These are phyloP conservation scores for Pituophis catenifer DNA, from an alignment of 2,113 vertebrate genomes.

Conservation along the genomic window DNA sequence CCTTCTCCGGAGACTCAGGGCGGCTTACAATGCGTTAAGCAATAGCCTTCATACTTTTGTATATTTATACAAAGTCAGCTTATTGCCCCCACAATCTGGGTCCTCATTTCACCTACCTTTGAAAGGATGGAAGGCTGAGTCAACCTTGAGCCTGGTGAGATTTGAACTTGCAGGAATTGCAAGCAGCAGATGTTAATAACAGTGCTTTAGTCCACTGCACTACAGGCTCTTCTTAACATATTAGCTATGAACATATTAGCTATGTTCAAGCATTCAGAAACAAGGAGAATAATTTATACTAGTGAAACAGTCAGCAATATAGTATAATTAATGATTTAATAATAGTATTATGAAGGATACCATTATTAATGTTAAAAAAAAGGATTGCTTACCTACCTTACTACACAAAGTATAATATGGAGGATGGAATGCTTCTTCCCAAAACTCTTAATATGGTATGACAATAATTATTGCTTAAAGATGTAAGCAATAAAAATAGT, in stretches of 20 bases:
- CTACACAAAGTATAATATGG: background rate
- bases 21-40: too few species aligned
- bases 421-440: background rate
- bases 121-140: too few species aligned
- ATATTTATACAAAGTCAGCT: too few species aligned
- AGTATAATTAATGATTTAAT: background rate
- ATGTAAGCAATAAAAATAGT: background rate
- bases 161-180: too few species aligned
- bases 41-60: too few species aligned
- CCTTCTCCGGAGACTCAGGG: too few species aligned
- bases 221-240: too few species aligned
- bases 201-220: too few species aligned
- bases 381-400: background rate
- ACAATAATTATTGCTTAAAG: background rate
- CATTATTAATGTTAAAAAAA: background rate
- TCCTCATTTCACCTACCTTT: too few species aligned
- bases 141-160: too few species aligned
- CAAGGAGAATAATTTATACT: background rate
- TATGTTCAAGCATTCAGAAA: background rate
- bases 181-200: too few species aligned
- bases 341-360: background rate
- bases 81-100: too few species aligned
- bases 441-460: background rate
- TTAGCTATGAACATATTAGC: background rate
- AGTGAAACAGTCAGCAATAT: background rate